Conservation (phyloP, 2,113 vertebrate genomes). For the Coregonus clupeaformis region DNA sequence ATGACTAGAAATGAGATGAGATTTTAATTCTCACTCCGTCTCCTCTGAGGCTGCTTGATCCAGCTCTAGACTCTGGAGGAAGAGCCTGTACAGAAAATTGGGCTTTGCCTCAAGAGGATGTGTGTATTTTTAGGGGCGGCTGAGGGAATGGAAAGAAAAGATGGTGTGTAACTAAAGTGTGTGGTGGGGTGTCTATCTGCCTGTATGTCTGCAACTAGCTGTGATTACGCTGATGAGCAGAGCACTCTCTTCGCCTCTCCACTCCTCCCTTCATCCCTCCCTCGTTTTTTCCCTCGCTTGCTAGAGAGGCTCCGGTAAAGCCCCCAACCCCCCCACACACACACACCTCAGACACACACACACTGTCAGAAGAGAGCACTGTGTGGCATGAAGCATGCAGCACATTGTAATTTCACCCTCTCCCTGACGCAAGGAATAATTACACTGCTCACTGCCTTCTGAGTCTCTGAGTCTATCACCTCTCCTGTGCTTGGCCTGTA, state of each 20-base stretch:
- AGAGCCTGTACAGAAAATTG: not conserved
- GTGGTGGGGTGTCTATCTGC: not conserved
- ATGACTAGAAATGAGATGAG: constrained; percentile 67
- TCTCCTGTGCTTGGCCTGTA: not conserved
- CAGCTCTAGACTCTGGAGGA: constrained; percentile 19
- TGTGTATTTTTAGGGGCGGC: constrained; percentile 14
- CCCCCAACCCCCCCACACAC: not conserved
- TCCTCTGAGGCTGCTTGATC: constrained; percentile 40
- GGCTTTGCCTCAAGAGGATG: not conserved
- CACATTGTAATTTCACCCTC: constrained; percentile 67
- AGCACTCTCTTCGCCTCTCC: constrained; percentile 24
- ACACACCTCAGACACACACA: not conserved
- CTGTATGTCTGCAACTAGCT: constrained; percentile 24
- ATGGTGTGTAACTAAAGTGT: not conserved
- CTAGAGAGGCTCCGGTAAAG: not conserved
- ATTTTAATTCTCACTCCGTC: constrained; percentile 71
- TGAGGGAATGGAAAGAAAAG: not conserved
- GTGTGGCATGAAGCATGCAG: constrained; percentile 49
- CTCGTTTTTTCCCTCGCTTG: too few relatives aligned
- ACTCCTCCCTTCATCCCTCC: not conserved
- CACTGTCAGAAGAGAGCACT: not conserved
- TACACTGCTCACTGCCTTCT: constrained; percentile 64
- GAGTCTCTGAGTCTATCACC: constrained; percentile 40
- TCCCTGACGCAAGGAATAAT: constrained; percentile 69
- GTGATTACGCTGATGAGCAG: constrained; percentile 29